Evolutionary conservation across 2,888 invertebrate species (phyloP), one percentile per base, ranked within the genome.

Genomic region (Stictocephala bisonia): DNA sequence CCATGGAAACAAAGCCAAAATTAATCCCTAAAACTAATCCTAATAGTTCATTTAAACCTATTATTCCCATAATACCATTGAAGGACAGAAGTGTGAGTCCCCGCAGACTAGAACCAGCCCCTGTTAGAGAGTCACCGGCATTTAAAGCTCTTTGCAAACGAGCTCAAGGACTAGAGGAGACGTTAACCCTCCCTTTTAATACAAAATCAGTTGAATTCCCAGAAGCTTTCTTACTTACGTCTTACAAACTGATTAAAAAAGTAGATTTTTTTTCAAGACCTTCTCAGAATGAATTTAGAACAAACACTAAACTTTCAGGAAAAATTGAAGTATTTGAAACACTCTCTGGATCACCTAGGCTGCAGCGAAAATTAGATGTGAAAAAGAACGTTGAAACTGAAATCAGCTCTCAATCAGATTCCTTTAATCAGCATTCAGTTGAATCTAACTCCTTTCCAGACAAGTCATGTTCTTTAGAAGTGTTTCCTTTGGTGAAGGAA

Each of bases 11-110:
- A n/a, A n/a, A n/a, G n/a, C n/a, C n/a, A n/a, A n/a, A n/a, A n/a
- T n/a, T n/a, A n/a, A 22, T n/a, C 29, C 11, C 15, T n/a, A 6
- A 22, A 1, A 22, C 4, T n/a, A 64, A 64, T n/a, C 26, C 64
- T 27, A 18, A 24, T 1, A 48, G 51, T n/a, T 53, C 40, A 51
- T 73, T 73, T 24, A 73, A 73, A 41, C 78, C 78, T 15, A 68
- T 77, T 4, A 74, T 77, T 13, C 76, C 75, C 35, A 60, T 76
- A 31, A 68, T 73, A 44, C 76, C 72, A 22, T 24, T 76, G 11
- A 79, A 76, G 67, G 75, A 77, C 58, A 66, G 76, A 15, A 75
- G 73, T 71, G 75, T 77, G 6, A 79, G 74, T 60, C 72, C 75
- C 4, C 70, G 76, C 27, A 71, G 76, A 53, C 50, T 75, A 48